Percentiles rank a stretch among this genome's conserved stretches.
These are phyloP conservation scores for Eupithecia exiguata DNA, from an alignment of 2,888 invertebrate genomes.

Conservation along the genomic window DNA sequence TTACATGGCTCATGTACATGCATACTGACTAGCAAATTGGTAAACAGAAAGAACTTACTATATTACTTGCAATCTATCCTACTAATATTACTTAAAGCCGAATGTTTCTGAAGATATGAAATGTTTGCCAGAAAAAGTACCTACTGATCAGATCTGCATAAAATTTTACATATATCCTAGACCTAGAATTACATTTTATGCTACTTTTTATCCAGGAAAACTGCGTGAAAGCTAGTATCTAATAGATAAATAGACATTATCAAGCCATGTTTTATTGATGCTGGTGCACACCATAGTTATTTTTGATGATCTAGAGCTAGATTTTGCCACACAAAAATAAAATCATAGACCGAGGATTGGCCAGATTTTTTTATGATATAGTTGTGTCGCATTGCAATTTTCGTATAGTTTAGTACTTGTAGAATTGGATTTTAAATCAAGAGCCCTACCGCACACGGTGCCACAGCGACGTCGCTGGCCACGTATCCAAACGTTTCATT, in stretches of 20 bases:
- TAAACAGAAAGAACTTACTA: neutral
- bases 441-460: no score
- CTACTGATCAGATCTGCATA: neutral
- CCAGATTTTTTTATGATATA: no score
- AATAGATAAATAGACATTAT: neutral
- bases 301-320: neutral
- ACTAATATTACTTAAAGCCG: neutral
- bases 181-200: neutral
- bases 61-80: neutral
- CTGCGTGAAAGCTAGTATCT: neutral
- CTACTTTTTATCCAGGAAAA: neutral
- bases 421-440: no score
- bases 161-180: neutral
- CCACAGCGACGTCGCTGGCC: no score
- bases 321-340: neutral
- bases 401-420: no score
- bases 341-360: neutral
- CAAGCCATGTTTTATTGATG: neutral
- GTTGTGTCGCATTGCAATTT: no score
- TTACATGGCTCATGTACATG: conserved; percentile 18
- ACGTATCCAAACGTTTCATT: no score
- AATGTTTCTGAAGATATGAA: neutral
- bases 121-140: no score
- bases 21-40: conserved; percentile 7
- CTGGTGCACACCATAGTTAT: neutral